Conservation (phyloP, 2,797 vertebrate genomes). For the Rhinoraja longicauda region DNA sequence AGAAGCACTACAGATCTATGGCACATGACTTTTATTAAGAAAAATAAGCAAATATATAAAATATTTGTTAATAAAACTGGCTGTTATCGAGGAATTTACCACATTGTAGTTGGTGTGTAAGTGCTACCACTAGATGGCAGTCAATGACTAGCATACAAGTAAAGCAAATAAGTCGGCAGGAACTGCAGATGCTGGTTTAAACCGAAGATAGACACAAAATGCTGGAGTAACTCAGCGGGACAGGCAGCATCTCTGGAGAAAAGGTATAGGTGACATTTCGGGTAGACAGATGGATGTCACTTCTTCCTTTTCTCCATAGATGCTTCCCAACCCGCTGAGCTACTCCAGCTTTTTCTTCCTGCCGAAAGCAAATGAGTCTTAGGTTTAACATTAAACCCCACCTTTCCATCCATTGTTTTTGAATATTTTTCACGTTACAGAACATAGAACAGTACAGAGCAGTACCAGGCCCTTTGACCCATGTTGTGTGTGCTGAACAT, state of each 20-base stretch:
- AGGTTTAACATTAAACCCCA: not conserved
- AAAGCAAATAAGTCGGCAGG: not conserved
- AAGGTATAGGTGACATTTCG: too few relatives aligned
- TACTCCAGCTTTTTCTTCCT: too few relatives aligned
- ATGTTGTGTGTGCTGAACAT: too few relatives aligned
- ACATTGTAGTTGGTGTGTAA: not conserved
- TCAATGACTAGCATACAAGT: not conserved
- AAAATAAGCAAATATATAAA: not conserved
- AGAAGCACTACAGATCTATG: not conserved
- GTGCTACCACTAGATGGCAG: slow-evolving; percentile 7
- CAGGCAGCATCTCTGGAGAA: too few relatives aligned
- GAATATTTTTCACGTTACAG: not conserved
- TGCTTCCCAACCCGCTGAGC: too few relatives aligned
- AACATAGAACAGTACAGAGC: not conserved
- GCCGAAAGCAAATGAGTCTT: not conserved
- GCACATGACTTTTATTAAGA: not conserved
- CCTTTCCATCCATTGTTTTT: not conserved
- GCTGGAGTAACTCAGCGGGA: too few relatives aligned
- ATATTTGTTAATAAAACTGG: not conserved
- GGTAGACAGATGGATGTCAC: too few relatives aligned
- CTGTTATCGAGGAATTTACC: too few relatives aligned
- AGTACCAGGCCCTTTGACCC: too few relatives aligned
- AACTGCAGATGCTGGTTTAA: too few relatives aligned
- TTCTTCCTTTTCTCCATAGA: too few relatives aligned
- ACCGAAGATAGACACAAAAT: too few relatives aligned